Percentiles rank a stretch among this genome's conserved stretches.
Evolutionary conservation across 2,113 vertebrate species (phyloP).

Genomic region (Chloropsis hardwickii): DNA sequence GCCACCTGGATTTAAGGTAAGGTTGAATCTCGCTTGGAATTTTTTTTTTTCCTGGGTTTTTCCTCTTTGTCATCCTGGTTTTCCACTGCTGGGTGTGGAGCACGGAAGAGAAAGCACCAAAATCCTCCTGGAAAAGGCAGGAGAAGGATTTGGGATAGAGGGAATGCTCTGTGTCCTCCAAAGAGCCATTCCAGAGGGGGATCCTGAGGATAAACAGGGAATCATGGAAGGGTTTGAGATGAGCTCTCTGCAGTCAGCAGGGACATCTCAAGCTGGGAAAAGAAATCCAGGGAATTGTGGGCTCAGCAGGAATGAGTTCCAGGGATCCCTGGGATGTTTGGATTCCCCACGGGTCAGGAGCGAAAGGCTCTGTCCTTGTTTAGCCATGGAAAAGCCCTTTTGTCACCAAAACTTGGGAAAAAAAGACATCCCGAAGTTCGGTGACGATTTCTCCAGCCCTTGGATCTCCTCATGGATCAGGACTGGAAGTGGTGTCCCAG

Average conservation of each 20-base stretch:
- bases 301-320: background rate
- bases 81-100: background rate
- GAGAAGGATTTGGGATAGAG: background rate
- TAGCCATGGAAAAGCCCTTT: background rate
- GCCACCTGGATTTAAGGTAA: slow-evolving; percentile 83
- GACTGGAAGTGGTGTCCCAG: fast-evolving
- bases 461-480: background rate
- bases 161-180: background rate
- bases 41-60: background rate
- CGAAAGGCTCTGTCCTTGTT: background rate
- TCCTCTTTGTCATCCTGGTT: background rate
- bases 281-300: background rate
- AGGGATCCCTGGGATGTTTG: background rate
- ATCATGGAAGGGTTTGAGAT: background rate
- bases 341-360: background rate
- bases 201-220: background rate
- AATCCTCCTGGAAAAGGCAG: background rate
- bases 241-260: background rate
- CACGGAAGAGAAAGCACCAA: background rate
- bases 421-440: fast-evolving
- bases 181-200: background rate
- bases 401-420: background rate
- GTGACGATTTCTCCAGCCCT: background rate
- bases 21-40: fast-evolving
- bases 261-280: background rate